Conservation (phyloP, 2,888 invertebrate species). For the Hydroisotoma schaefferi region DNA sequence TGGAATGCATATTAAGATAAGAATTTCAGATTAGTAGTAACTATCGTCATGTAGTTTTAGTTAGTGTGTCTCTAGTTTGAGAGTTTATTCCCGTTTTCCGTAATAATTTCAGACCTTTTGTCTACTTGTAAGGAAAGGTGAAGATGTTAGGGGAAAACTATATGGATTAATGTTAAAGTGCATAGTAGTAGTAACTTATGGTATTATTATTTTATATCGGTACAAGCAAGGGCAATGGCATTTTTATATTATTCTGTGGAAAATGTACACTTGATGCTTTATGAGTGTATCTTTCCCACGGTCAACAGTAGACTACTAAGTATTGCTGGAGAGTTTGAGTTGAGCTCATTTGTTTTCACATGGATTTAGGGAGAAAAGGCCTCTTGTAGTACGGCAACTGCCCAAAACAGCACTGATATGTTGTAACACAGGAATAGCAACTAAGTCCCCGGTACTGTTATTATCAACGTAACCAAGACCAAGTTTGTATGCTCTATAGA, state of each 20-base stretch:
- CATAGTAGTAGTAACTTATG: constrained; percentile 7
- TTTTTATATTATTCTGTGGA: constrained; percentile 12
- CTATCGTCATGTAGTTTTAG: not conserved
- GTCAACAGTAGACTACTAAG: constrained; percentile 14
- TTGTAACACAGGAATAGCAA: not conserved
- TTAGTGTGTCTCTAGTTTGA: not conserved
- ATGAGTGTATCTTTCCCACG: constrained; percentile 48
- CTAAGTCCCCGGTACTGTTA: not conserved
- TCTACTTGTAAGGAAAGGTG: constrained; percentile 5
- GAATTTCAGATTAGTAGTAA: constrained; percentile 17
- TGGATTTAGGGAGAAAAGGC: constrained; percentile 30
- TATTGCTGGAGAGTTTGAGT: constrained; percentile 23
- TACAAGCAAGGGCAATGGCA: too few relatives aligned
- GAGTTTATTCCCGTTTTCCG: too few relatives aligned
- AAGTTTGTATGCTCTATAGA: not conserved
- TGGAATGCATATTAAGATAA: constrained; percentile 28
- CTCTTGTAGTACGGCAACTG: too few relatives aligned
- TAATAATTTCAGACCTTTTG: not conserved
- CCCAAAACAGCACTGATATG: not conserved
- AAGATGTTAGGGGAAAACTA: constrained; percentile 3
- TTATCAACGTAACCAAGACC: too few relatives aligned
- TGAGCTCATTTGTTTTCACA: constrained; percentile 45
- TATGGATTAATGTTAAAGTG: constrained; percentile 8
- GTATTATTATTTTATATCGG: not conserved
- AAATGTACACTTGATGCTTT: constrained; percentile 47